These are phyloP conservation scores for Budorcas taxicolor DNA, from an alignment of 2,113 vertebrate species.

Conservation along the genomic window DNA sequence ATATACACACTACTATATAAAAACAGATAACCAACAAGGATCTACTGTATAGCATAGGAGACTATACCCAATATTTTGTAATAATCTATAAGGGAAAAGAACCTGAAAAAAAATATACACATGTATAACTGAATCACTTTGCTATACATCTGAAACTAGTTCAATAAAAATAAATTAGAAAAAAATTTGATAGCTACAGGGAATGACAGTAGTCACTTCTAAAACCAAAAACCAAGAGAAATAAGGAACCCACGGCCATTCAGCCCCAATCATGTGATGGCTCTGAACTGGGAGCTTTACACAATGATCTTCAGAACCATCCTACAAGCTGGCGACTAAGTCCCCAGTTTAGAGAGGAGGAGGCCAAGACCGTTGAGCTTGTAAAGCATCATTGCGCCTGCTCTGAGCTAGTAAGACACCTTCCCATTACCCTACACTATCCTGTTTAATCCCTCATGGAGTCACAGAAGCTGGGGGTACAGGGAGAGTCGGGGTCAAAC, in stretches of 20 bases:
- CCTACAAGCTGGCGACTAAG: background rate
- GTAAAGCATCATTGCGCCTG: fast-evolving
- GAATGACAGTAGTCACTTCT: background rate
- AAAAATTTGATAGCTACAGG: background rate
- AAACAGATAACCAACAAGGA: background rate
- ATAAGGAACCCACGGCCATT: background rate
- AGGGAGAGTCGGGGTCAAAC: background rate
- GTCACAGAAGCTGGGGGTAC: background rate
- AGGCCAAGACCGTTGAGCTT: background rate
- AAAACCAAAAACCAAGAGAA: background rate
- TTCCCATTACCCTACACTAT: background rate
- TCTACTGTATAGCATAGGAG: background rate
- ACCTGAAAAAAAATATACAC: background rate
- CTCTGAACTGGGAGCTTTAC: background rate
- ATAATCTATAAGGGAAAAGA: background rate
- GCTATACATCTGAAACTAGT: background rate
- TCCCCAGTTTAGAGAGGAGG: background rate
- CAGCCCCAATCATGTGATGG: background rate
- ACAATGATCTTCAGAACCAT: background rate
- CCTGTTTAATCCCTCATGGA: background rate
- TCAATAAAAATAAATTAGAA: background rate
- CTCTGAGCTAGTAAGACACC: background rate
- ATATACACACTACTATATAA: background rate
- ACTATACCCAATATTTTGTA: background rate
- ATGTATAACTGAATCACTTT: background rate